phyloP scores from a whole-genome alignment of 2,888 invertebrate species.

The Melinaea marsaeus region DNA sequence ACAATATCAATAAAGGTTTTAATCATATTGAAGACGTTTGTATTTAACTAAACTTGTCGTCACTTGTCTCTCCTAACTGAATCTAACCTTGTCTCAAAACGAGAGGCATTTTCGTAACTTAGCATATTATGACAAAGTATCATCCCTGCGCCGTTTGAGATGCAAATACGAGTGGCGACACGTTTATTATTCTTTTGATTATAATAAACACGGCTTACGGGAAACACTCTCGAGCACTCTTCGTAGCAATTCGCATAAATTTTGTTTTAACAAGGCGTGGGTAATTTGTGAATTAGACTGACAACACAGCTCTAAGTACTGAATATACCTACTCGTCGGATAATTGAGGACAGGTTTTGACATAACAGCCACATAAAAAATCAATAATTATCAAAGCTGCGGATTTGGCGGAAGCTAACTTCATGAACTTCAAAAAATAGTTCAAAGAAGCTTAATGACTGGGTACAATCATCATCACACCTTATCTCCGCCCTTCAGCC shows the following conservation, averaged over 20 bases:
- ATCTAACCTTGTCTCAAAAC: background rate
- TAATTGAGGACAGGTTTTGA: no score
- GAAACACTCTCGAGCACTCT: slow-evolving; percentile 27
- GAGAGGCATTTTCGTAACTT: slow-evolving; percentile 1
- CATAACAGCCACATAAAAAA: no score
- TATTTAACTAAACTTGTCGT: background rate
- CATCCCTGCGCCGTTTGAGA: slow-evolving; percentile 30
- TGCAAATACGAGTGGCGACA: slow-evolving; percentile 35
- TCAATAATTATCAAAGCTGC: no score
- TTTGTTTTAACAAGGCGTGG: no score
- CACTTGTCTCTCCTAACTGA: slow-evolving; percentile 6
- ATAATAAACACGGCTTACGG: slow-evolving; percentile 44
- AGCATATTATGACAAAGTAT: background rate
- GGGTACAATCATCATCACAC: slow-evolving; percentile 5
- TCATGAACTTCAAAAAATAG: no score
- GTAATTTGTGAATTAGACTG: no score
- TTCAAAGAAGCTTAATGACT: no score
- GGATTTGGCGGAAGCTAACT: no score
- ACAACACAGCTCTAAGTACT: no score
- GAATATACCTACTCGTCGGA: no score
- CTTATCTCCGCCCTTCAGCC: slow-evolving; percentile 5
- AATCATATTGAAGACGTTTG: background rate
- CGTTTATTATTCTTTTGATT: slow-evolving; percentile 47
- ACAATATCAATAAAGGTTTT: no score
- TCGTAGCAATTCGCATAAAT: slow-evolving; percentile 3